Conservation (phyloP, 2,113 vertebrate species). For the Scomber japonicus region DNA sequence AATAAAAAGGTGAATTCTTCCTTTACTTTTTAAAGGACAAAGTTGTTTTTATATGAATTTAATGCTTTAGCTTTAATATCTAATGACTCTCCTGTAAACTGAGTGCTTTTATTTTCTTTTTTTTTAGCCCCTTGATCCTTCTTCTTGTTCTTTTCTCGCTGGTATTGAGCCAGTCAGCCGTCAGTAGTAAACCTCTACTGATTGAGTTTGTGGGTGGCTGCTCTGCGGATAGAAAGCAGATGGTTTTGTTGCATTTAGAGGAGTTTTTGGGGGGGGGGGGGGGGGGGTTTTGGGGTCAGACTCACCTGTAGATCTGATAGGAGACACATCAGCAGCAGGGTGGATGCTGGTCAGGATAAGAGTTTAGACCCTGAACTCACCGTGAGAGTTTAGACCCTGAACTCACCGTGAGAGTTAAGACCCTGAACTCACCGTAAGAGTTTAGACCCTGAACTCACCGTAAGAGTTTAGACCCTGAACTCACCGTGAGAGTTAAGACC, state of each 20-base stretch:
- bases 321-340: neutral
- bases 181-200: constrained; percentile 44
- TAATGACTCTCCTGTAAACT: neutral
- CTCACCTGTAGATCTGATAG: neutral
- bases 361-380: neutral
- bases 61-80: neutral
- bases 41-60: constrained; percentile 5
- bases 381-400: constrained; percentile 5
- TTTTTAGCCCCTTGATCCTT: neutral
- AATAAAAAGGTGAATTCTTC: constrained; percentile 47
- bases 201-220: constrained; percentile 54
- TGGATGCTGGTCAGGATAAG: neutral
- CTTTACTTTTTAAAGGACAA: neutral
- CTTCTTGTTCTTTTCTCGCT: constrained; percentile 48
- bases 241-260: constrained; percentile 14
- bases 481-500: neutral
- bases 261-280: neutral
- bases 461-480: constrained; percentile 7
- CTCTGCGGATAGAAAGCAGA: constrained; percentile 47
- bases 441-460: neutral
- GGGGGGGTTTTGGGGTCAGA: neutral
- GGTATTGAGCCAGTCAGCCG: constrained; percentile 44
- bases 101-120: too few relatives aligned
- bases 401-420: neutral
- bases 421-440: neutral